Evolutionary conservation across 2,888 invertebrate genomes (phyloP), one percentile per base, ranked within the genome.

Genomic region (Malthinus seriepunctatus): DNA sequence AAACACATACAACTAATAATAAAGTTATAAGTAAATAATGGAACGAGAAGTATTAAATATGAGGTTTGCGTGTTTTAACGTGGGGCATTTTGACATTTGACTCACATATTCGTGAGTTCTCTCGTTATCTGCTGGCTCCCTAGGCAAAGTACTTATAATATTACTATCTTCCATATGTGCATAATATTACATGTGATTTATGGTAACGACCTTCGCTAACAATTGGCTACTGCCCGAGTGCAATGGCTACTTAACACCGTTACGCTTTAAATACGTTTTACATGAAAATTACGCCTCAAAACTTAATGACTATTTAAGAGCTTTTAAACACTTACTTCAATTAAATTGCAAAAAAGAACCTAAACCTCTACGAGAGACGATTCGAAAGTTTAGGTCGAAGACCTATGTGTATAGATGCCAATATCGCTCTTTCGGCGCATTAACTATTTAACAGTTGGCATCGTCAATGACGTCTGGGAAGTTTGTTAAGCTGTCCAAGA

Each of bases 41-140:
- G 23, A 23, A 23, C 23, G 12, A 42, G 14, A 42, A 42, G 23
- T 42, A 42, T 42, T 42, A 42, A 42, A 46, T 46, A 44, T 38
- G 38, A 38, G 39, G 39, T 32, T 54, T 48, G 52, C 51, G 58
- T 58, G 53, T 12, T 15, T 34, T n/a, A 12, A 46, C 32, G 34
- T 51, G 33, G 50, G 53, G 45, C 51, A 63, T 63, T 61, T 67
- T 65, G 68, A 68, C 68, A 67, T 69, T 68, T 67, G 67, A 69
- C 68, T 67, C 59, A 61, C 64, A 62, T 66, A 67, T 69, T 69
- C 68, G 68, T 69, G 69, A 65, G 63, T 42, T 42, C 23, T 42
- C 65, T 62, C 64, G 63, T 65, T 68, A 67, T 66, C 63, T 66
- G 66, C 58, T 66, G 60, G 63, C 64, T 42, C 39, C 39, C 39